Evolutionary conservation across 2,888 invertebrate genomes (phyloP), one percentile per base, ranked within the genome.

Genomic region (Elysia crispata): DNA sequence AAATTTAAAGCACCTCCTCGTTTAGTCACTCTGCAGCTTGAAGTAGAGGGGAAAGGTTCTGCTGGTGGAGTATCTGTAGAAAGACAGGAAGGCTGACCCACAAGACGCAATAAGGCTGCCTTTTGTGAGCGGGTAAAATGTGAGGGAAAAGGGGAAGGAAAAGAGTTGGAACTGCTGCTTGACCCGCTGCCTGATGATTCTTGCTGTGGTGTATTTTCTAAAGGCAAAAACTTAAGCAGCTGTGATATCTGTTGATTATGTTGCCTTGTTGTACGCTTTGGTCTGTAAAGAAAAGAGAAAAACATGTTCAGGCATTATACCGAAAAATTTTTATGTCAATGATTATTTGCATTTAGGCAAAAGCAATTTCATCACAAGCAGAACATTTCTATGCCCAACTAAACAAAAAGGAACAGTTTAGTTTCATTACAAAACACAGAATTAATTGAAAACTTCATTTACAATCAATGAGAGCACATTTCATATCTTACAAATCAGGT

Each of bases 71-170:
- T 80, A 20, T 80, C 80, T 41, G 80, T 75, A 41, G 73, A 41
- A 41, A 41, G 41, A 20, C 81, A 78, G 66, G 72, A 76, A 67
- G 69, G 78, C 50, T 81, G 75, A 41, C 76, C 76, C 23, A 41
- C 41, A 11, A 81, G 64, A 33, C 79, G 67, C 60, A 79, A 41
- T 41, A 41, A 50, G 30, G 76, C 77, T 49, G 76, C 72, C 69
- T 72, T 76, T 57, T 83, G 77, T 23, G 75, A 79, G 57, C 74
- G 79, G 18, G 79, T 83, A 64, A 75, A 79, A 54, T 81, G 76
- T 41, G 67, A 69, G 8, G 73, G 60, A 15, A 67, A 54, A 23
- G 77, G 80, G 15, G 77, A 76, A 57, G 62, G 49, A 20, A 67
- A 60, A 41, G 49, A 72, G 69, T 60, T 57, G 1, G 41, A 23